Percentiles rank a stretch among this genome's conserved stretches.
These are phyloP conservation scores for Cryptocephalus primarius DNA, from an alignment of 2,888 invertebrate genomes.

Conservation along the genomic window DNA sequence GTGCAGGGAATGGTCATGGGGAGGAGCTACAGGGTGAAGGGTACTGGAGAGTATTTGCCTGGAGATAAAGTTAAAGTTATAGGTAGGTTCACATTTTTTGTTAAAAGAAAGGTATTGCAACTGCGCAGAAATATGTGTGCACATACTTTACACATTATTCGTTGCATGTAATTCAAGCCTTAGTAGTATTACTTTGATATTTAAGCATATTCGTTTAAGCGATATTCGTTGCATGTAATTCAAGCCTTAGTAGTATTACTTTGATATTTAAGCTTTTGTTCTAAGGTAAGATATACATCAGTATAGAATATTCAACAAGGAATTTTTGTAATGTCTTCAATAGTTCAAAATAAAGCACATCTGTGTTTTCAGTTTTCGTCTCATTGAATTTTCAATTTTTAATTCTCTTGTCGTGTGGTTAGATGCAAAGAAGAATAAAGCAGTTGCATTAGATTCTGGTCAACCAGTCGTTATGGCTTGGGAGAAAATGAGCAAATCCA, in stretches of 20 bases:
- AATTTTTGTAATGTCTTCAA: too few relatives aligned
- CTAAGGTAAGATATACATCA: too few relatives aligned
- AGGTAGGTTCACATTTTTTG: conserved; percentile 18
- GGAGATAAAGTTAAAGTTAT: conserved; percentile 47
- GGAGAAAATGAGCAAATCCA: conserved; percentile 99
- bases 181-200: background rate
- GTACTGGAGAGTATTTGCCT: conserved; percentile 68
- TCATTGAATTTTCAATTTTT: too few relatives aligned
- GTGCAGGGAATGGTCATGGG: conserved; percentile 97
- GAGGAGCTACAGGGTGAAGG: conserved; percentile 61
- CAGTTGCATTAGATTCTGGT: conserved; percentile 50
- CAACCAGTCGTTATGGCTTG: conserved; percentile 61
- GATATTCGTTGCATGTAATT: background rate
- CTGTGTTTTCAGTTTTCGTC: too few relatives aligned
- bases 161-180: too few relatives aligned
- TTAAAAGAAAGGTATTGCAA: background rate
- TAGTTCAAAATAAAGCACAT: too few relatives aligned
- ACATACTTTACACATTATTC: too few relatives aligned
- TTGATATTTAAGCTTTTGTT: too few relatives aligned
- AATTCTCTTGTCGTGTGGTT: conserved; percentile 7
- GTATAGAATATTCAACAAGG: too few relatives aligned
- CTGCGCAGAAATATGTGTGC: background rate
- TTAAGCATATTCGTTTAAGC: background rate
- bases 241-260: too few relatives aligned
- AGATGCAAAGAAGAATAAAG: conserved; percentile 49